phyloP scores from a whole-genome alignment of 2,888 invertebrate genomes.

The Frankliniella intonsa region DNA sequence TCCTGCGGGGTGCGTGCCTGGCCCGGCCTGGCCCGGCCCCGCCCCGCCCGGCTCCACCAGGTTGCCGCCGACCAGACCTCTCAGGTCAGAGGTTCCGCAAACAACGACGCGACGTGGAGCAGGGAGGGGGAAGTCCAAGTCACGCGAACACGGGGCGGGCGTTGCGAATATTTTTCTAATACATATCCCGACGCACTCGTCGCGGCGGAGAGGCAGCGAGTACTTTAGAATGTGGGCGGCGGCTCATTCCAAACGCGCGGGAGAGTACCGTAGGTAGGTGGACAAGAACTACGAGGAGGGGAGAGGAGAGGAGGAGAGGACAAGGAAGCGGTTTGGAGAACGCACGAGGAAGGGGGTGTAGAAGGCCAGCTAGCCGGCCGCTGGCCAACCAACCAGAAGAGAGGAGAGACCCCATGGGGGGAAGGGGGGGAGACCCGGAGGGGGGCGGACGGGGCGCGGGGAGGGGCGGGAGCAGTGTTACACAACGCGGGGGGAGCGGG shows the following conservation, averaged over 20 bases:
- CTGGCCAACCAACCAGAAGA: constrained; percentile 15
- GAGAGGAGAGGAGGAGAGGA: background rate
- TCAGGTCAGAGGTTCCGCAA: no score
- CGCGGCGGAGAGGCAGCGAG: background rate
- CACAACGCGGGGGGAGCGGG: background rate
- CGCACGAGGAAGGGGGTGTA: background rate
- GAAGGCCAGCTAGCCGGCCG: constrained; percentile 1
- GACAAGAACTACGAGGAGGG: background rate
- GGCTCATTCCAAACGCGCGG: no score
- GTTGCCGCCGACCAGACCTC: no score
- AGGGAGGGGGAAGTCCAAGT: no score
- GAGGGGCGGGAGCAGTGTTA: background rate
- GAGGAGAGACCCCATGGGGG: background rate
- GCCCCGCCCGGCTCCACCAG: no score
- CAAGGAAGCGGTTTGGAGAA: background rate
- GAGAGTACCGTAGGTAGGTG: no score
- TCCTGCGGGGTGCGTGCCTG: no score
- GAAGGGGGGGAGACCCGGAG: background rate
- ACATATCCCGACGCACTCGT: background rate
- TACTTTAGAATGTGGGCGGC: background rate
- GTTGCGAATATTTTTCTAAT: no score
- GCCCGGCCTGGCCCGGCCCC: no score
- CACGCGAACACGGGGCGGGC: no score
- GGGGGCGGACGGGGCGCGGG: background rate
- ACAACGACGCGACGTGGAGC: no score